Base-by-base conservation (phyloP, 2,797 vertebrate species). In the Miichthys miiuy region DNA sequence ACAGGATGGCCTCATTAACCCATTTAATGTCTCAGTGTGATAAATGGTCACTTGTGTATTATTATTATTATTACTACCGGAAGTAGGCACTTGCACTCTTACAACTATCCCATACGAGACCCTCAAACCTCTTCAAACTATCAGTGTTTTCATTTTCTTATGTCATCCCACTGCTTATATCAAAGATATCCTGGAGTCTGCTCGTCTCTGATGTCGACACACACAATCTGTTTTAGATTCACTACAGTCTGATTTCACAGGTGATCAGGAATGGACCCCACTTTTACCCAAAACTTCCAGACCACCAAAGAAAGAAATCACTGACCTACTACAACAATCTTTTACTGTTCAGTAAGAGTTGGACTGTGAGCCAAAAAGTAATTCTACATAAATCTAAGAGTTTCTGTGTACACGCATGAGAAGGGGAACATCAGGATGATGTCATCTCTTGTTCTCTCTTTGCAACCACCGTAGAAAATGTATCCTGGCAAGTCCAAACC, bases 401-500 rank as follows among this genome's bases (percentile, higher is more conserved):
- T 38, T 30, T 34, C 16, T 48, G 47, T 68, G 23, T 23, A 8
- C 42, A 58, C 5, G 46, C 9, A 21, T 48, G 17, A 6, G 57
- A 18, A 30, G 4, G 23, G 57, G 16, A 21, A 46, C 60, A n/a
- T 25, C 3, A 52, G 0, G 4, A 57, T 41, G n/a, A 75, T 56
- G 58, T 44, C 34, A 73, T 48, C 27, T 79, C 38, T 44, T 46
- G 10, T 38, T 62, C 12, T 74, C 21, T 67, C 5, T 65, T 34
- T 87, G 57, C 47, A 46, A 83, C 42, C 56, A n/a, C 57, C 51
- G 71, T 72, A 82, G 47, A 76, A 75, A 66, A 47, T 51, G 82
- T 91, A 84, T 87, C 88, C 81, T 84, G 71, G 83, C 86, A 91
- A 92, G 87, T 78, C 78, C 72, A 82, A 84, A 79, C 51, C 71